These are phyloP conservation scores for Athrips mouffetella DNA, from an alignment of 2,888 invertebrate genomes.

Conservation along the genomic window DNA sequence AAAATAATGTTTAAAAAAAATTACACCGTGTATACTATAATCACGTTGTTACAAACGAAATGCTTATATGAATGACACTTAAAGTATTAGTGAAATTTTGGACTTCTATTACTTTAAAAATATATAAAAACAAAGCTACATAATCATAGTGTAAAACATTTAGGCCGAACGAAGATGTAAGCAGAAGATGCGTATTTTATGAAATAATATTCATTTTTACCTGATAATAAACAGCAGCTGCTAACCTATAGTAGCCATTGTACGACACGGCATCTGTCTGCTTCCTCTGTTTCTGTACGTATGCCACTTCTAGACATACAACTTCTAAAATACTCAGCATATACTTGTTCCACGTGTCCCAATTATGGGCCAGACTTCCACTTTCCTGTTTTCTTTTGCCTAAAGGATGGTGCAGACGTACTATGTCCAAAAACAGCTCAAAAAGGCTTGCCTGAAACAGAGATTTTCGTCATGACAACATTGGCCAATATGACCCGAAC, in stretches of 20 bases:
- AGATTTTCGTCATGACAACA: too few relatives aligned
- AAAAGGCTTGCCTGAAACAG: constrained; percentile 50
- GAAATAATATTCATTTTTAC: constrained; percentile 32
- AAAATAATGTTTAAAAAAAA: too few relatives aligned
- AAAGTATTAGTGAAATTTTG: too few relatives aligned
- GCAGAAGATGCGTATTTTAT: background rate
- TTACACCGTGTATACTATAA: too few relatives aligned
- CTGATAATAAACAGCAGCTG: constrained; percentile 61
- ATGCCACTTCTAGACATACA: constrained; percentile 50
- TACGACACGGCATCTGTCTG: constrained; percentile 38
- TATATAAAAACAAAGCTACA: background rate
- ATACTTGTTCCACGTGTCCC: constrained; percentile 58
- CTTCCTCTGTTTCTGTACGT: constrained; percentile 49
- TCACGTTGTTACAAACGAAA: too few relatives aligned
- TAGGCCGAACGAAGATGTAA: too few relatives aligned
- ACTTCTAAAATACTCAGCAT: constrained; percentile 58
- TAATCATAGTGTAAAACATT: background rate
- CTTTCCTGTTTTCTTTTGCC: constrained; percentile 44
- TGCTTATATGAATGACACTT: too few relatives aligned
- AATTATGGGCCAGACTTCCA: constrained; percentile 53
- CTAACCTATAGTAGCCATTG: constrained; percentile 45
- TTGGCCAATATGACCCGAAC: too few relatives aligned
- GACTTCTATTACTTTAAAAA: too few relatives aligned
- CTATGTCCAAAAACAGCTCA: constrained; percentile 47
- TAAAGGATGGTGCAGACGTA: constrained; percentile 60